Conservation (phyloP, 2,888 invertebrate genomes). For the Dynastes maya region DNA sequence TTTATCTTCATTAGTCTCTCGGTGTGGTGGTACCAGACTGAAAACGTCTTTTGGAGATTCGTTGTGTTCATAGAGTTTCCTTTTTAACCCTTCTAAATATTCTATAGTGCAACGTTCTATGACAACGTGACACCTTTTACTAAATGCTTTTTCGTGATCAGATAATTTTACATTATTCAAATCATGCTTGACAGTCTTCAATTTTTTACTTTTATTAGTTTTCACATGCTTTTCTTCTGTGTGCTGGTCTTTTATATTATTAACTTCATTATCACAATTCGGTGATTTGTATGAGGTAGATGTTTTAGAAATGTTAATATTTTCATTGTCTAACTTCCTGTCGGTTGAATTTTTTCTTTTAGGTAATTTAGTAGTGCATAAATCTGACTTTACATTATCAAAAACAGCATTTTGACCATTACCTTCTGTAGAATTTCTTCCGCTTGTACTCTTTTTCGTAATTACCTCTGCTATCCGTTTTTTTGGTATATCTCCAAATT, state of each 20-base stretch:
- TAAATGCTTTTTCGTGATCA: slow-evolving; percentile 12
- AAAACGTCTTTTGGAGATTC: slow-evolving; percentile 1
- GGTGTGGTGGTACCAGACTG: not conserved
- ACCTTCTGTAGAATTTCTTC: slow-evolving; percentile 4
- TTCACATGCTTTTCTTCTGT: slow-evolving; percentile 13
- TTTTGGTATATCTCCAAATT: not conserved
- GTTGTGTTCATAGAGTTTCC: slow-evolving; percentile 7
- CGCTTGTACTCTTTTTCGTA: slow-evolving; percentile 9
- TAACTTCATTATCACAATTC: not conserved
- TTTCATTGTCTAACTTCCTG: not conserved
- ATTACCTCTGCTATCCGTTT: not conserved
- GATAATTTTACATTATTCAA: not conserved
- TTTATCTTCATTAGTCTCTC: not conserved
- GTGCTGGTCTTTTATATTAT: not conserved
- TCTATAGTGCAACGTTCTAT: slow-evolving; percentile 31
- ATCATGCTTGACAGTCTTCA: slow-evolving; percentile 12
- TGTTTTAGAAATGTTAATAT: not conserved
- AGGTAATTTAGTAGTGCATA: not conserved
- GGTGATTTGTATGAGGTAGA: not conserved
- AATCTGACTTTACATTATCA: not conserved
- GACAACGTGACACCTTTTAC: slow-evolving; percentile 33
- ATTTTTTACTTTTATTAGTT: slow-evolving; percentile 15
- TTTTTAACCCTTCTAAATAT: slow-evolving; percentile 22
- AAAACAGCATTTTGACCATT: not conserved
- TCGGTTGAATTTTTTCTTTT: slow-evolving; percentile 13